Evolutionary conservation across 2,888 invertebrate species (phyloP).

Genomic region (Chymomyza procnemis): DNA sequence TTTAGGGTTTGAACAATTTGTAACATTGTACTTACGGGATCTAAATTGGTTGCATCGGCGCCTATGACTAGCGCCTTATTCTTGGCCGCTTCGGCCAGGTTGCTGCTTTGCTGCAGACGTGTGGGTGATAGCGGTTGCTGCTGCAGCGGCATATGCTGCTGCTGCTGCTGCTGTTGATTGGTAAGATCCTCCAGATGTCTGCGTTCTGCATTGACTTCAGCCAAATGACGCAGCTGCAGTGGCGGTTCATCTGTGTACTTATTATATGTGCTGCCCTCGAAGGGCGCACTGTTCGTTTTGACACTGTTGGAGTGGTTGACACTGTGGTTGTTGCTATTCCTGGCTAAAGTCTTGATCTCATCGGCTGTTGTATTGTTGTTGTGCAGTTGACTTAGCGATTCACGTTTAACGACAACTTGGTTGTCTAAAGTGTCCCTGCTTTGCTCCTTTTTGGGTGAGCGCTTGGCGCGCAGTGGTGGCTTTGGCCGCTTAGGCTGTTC

Average conservation of each 20-base stretch:
- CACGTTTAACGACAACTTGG: slow-evolving; percentile 63
- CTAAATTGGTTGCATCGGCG: slow-evolving; percentile 83
- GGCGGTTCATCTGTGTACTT: slow-evolving; percentile 77
- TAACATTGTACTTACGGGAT: slow-evolving; percentile 81
- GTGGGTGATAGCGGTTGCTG: slow-evolving; percentile 67
- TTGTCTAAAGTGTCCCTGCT: slow-evolving; percentile 75
- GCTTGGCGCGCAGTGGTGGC: slow-evolving; percentile 88
- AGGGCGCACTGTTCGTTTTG: slow-evolving; percentile 38
- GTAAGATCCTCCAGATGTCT: slow-evolving; percentile 65
- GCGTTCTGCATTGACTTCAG: slow-evolving; percentile 40
- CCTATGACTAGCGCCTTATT: slow-evolving; percentile 83
- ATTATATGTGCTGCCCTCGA: slow-evolving; percentile 71
- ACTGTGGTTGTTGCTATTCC: slow-evolving; percentile 57
- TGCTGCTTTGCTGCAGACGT: slow-evolving; percentile 63
- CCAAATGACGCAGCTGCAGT: slow-evolving; percentile 72
- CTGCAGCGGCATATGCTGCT: slow-evolving; percentile 5
- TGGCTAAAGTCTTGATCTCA: slow-evolving; percentile 34
- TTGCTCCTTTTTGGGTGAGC: slow-evolving; percentile 88
- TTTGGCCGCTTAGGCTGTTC: slow-evolving; percentile 93
- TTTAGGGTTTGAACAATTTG: not conserved
- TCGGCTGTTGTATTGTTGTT: slow-evolving; percentile 76
- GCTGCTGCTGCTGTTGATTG: slow-evolving; percentile 53
- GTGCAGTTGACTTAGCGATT: slow-evolving; percentile 78
- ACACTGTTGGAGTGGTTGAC: slow-evolving; percentile 45
- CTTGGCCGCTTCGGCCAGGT: slow-evolving; percentile 77